Evolutionary conservation across 2,113 vertebrate genomes (phyloP).

Genomic region (Cricetomys ansorgei): DNA sequence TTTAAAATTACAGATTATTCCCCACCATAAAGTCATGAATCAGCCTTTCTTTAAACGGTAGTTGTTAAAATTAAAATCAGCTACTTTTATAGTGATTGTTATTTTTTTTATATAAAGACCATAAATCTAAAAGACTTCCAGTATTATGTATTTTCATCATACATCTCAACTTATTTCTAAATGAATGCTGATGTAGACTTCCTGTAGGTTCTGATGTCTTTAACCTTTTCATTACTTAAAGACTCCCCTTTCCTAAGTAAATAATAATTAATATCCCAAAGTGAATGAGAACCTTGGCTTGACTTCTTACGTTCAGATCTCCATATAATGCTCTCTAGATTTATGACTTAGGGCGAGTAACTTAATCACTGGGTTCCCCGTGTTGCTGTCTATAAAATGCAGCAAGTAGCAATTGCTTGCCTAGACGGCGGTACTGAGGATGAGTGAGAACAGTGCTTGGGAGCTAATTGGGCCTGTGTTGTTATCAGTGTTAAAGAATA

Average conservation of each 20-base stretch:
- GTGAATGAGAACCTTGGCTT: not conserved
- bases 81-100: conserved; percentile 53
- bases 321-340: not conserved
- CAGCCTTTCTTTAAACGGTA: conserved; percentile 8
- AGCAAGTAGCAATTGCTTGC: not conserved
- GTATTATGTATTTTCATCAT: conserved; percentile 5
- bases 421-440: not conserved
- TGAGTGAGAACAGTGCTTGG: conserved; percentile 37
- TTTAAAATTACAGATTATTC: conserved; percentile 26
- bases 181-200: not conserved
- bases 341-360: not conserved
- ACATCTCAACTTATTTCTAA: not conserved
- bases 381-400: not conserved
- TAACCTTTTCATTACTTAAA: conserved; percentile 3
- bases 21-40: not conserved
- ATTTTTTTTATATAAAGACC: conserved; percentile 14
- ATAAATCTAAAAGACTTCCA: conserved; percentile 37
- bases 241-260: not conserved
- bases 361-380: not conserved
- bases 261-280: not conserved
- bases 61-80: conserved; percentile 36
- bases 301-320: not conserved
- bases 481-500: not conserved
- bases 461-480: not conserved
- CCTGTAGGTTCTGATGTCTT: not conserved